Percentiles rank a stretch among this genome's conserved stretches.
Evolutionary conservation across 2,797 vertebrate species (phyloP).

Genomic region (Microtus californicus): DNA sequence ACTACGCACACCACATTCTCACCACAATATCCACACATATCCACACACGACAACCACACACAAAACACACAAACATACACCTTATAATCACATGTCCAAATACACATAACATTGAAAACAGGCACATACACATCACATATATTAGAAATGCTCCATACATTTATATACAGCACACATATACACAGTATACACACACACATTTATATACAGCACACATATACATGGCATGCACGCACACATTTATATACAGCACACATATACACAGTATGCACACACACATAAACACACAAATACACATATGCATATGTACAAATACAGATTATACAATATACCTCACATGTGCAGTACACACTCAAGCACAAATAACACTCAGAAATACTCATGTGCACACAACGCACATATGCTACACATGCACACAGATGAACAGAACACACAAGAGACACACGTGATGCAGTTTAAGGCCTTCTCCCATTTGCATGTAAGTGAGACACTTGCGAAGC

Average conservation of each 20-base stretch:
- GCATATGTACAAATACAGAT: too few relatives aligned
- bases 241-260: neutral
- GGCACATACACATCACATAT: neutral
- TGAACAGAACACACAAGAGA: neutral
- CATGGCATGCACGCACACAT: neutral
- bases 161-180: neutral
- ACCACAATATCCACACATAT: neutral
- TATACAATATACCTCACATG: neutral
- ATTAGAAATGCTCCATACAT: neutral
- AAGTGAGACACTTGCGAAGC: neutral
- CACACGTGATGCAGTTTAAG: neutral
- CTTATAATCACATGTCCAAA: neutral
- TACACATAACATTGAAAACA: neutral
- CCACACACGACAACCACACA: neutral
- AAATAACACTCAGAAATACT: neutral
- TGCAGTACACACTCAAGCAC: neutral
- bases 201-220: neutral
- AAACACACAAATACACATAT: too few relatives aligned
- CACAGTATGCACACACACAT: too few relatives aligned
- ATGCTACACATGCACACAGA: neutral
- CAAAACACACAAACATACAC: neutral
- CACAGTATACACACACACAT: too few relatives aligned
- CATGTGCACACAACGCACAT: too few relatives aligned
- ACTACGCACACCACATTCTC: neutral
- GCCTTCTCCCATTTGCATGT: neutral